Percentiles rank a stretch among this genome's conserved stretches.
These are phyloP conservation scores for Percina caprodes DNA, from an alignment of 2,113 vertebrate species.

Conservation along the genomic window DNA sequence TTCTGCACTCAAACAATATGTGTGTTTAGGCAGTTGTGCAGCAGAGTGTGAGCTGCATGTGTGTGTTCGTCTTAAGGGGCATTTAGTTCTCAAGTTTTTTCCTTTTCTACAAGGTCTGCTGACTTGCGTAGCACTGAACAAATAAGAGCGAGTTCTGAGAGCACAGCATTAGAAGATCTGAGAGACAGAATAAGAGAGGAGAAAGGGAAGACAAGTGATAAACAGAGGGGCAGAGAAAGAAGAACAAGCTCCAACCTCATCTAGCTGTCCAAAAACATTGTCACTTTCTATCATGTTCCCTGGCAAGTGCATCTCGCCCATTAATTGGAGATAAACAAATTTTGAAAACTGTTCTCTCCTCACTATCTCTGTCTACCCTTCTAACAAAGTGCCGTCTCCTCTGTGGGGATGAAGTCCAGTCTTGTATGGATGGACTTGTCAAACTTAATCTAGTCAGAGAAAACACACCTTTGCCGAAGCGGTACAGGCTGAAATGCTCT, in stretches of 20 bases:
- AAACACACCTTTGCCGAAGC: constrained; percentile 40
- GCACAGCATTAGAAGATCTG: constrained; percentile 19
- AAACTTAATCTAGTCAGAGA: constrained; percentile 62
- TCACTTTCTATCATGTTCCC: constrained; percentile 57
- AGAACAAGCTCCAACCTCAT: constrained; percentile 33
- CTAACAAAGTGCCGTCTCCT: constrained; percentile 46
- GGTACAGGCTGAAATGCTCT: constrained; percentile 19
- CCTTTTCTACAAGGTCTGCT: constrained; percentile 15
- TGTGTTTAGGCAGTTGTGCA: constrained; percentile 25
- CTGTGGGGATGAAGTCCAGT: constrained; percentile 39
- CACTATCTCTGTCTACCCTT: constrained; percentile 20
- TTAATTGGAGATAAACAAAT: constrained; percentile 64
- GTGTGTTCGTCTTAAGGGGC: constrained; percentile 33
- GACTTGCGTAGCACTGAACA: constrained; percentile 18
- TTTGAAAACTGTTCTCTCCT: constrained; percentile 44
- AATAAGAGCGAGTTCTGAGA: constrained; percentile 33
- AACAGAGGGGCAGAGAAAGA: background rate
- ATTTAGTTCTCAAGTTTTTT: constrained; percentile 23
- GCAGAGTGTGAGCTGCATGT: background rate
- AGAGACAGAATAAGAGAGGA: background rate
- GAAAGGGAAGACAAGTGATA: constrained; percentile 31
- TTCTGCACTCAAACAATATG: constrained; percentile 43
- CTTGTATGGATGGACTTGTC: constrained; percentile 62
- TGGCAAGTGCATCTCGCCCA: constrained; percentile 2
- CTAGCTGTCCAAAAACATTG: constrained; percentile 47